These are phyloP conservation scores for Rhipidura dahli DNA, from an alignment of 2,113 vertebrate species.

Conservation along the genomic window DNA sequence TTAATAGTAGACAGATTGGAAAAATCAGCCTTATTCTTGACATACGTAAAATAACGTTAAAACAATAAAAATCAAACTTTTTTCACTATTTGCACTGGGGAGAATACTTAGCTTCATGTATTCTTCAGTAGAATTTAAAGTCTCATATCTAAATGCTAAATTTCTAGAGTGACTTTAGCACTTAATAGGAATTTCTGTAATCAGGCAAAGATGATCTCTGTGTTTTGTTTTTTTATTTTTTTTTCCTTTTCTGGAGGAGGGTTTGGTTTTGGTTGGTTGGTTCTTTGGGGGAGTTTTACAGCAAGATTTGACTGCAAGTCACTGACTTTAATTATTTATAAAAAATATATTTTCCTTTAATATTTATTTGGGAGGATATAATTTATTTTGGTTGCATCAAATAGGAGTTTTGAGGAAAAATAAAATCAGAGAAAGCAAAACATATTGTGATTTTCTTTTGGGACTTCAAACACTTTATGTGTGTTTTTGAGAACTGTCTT, in stretches of 20 bases:
- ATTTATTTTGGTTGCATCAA: not conserved
- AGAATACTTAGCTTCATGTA: not conserved
- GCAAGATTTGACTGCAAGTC: not conserved
- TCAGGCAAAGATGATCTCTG: not conserved
- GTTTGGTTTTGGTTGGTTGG: not conserved
- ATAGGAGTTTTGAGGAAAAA: not conserved
- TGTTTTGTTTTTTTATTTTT: not conserved
- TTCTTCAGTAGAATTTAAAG: not conserved
- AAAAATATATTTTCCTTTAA: not conserved
- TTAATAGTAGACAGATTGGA: not conserved
- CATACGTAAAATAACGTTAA: not conserved
- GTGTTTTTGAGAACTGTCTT: not conserved
- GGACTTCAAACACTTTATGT: rapidly evolving
- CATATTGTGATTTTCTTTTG: not conserved
- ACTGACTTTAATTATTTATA: not conserved
- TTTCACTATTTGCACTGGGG: not conserved
- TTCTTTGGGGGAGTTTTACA: not conserved
- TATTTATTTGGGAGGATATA: rapidly evolving
- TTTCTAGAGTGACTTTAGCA: not conserved
- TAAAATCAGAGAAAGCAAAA: not conserved
- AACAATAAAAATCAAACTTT: not conserved
- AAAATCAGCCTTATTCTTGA: not conserved
- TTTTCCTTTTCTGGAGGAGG: not conserved
- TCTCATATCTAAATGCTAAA: not conserved
- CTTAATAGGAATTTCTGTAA: not conserved